A percentile compares a stretch with the other conserved stretches of the same genome.
Conservation (phyloP, 2,888 invertebrate species). For the Thalpophila matura region DNA sequence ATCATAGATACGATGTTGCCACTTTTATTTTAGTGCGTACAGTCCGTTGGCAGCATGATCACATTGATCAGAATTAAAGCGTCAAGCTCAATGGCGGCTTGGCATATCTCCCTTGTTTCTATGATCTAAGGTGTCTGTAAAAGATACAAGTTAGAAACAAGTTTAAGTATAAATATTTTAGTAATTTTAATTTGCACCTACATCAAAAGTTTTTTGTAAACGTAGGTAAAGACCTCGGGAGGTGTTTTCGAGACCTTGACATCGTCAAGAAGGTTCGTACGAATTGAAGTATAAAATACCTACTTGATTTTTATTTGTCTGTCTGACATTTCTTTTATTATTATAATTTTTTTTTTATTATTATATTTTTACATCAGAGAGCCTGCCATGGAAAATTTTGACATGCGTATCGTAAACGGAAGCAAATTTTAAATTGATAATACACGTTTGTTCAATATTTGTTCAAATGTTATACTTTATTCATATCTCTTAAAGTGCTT, state of each 20-base stretch:
- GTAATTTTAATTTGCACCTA: not conserved
- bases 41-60: too few species aligned
- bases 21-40: too few species aligned
- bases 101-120: too few species aligned
- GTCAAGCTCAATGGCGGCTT: too few species aligned
- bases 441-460: too few species aligned
- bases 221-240: conserved; percentile 47
- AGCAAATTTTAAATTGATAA: too few species aligned
- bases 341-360: not conserved
- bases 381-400: too few species aligned
- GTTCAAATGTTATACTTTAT: too few species aligned
- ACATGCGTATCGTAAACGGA: too few species aligned
- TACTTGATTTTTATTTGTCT: conserved; percentile 38
- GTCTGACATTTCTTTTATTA: conserved; percentile 20
- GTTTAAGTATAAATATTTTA: not conserved
- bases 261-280: conserved; percentile 32
- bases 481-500: too few species aligned
- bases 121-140: not conserved
- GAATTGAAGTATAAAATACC: conserved; percentile 22
- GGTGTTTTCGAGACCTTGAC: conserved; percentile 42
- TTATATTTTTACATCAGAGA: not conserved
- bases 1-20: too few species aligned
- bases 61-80: too few species aligned
- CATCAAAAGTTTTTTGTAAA: conserved; percentile 34
- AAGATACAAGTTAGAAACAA: not conserved